Conservation (phyloP, 2,113 vertebrate species). For the Aleadryas rufinucha region DNA sequence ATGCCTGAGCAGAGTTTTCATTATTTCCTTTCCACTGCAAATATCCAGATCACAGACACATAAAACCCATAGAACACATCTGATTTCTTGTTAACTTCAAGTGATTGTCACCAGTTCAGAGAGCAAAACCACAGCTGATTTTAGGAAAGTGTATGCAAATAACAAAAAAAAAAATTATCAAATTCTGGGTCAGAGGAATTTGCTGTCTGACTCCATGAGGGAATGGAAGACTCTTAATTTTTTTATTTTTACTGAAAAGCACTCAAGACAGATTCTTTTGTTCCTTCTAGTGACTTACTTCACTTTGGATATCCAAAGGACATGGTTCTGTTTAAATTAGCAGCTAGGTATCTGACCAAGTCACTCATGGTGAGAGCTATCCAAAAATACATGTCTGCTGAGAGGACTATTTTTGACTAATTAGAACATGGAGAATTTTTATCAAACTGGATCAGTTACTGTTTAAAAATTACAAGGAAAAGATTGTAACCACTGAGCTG, state of each 20-base stretch:
- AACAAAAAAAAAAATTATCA: background rate
- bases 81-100: background rate
- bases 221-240: background rate
- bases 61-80: fast-evolving
- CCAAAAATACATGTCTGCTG: background rate
- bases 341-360: background rate
- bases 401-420: background rate
- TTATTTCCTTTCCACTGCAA: background rate
- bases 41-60: background rate
- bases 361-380: background rate
- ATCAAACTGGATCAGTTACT: background rate
- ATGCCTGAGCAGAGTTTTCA: background rate
- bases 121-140: background rate
- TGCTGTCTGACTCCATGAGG: background rate
- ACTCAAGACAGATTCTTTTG: background rate
- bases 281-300: background rate
- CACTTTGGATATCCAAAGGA: background rate
- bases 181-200: background rate
- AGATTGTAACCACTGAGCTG: background rate
- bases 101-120: background rate
- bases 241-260: background rate
- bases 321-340: background rate
- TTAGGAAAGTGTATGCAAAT: background rate
- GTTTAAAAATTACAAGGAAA: background rate
- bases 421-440: background rate